A percentile compares a stretch with the other conserved stretches of the same genome.
phyloP scores from a whole-genome alignment of 1,140 invertebrate species.

The Heliconius hermathena region DNA sequence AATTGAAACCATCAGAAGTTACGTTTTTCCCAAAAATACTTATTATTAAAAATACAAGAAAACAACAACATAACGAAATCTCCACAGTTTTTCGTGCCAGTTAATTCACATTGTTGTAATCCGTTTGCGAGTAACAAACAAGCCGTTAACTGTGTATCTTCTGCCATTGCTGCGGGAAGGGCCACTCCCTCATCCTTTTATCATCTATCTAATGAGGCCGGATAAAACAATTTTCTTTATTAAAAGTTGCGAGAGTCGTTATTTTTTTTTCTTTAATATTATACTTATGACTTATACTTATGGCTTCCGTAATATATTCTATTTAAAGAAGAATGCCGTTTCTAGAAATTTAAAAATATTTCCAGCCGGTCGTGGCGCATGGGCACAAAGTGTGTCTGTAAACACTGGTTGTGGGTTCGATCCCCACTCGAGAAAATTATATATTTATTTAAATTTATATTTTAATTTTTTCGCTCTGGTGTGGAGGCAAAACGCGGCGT shows the following conservation, averaged over 20 bases:
- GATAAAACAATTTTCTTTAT: conserved; percentile 36
- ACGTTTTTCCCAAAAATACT: background rate
- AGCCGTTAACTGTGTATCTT: conserved; percentile 44
- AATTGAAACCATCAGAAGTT: no score
- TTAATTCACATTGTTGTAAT: conserved; percentile 47
- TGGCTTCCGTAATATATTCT: background rate
- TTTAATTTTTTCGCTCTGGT: no score
- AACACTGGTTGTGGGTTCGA: no score
- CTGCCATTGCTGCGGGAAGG: conserved; percentile 47
- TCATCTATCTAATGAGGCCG: conserved; percentile 49
- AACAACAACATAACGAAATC: background rate
- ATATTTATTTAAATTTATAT: no score
- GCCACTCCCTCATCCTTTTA: conserved; percentile 46
- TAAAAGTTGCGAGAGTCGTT: background rate
- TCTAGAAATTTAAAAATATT: no score
- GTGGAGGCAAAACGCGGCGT: no score
- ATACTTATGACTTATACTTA: background rate
- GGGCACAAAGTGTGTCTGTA: no score
- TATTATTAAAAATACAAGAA: background rate
- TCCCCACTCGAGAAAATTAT: no score
- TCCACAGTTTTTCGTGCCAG: conserved; percentile 30
- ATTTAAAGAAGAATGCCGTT: background rate
- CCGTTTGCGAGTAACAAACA: conserved; percentile 55
- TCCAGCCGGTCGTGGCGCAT: no score
- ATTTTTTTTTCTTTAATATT: background rate